phyloP scores from a whole-genome alignment of 2,888 invertebrate genomes.

The Synanthedon vespiformis region DNA sequence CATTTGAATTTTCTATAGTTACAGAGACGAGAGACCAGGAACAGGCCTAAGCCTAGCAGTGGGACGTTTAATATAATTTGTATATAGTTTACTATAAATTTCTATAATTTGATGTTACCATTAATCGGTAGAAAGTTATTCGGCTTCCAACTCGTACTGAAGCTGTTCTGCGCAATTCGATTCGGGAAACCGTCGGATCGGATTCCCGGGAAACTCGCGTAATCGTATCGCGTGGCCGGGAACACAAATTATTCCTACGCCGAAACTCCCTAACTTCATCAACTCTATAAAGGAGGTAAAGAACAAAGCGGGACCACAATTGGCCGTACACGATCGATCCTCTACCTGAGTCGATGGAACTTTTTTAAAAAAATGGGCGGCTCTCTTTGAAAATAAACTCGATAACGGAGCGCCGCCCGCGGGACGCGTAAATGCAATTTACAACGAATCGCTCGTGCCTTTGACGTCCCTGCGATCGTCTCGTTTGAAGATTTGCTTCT shows the following conservation, averaged over 20 bases:
- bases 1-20: too few species aligned
- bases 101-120: too few species aligned
- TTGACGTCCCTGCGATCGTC: constrained; percentile 46
- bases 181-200: constrained; percentile 44
- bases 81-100: too few species aligned
- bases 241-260: constrained; percentile 64
- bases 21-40: too few species aligned
- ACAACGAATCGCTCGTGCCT: constrained; percentile 60
- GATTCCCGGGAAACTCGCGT: constrained; percentile 52
- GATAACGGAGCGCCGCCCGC: constrained; percentile 54
- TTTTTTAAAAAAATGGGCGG: constrained; percentile 58
- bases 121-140: constrained; percentile 20
- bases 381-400: constrained; percentile 65
- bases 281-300: constrained; percentile 59
- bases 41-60: too few species aligned
- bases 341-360: constrained; percentile 58
- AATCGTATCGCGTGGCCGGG: constrained; percentile 60
- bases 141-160: constrained; percentile 29
- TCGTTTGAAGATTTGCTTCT: constrained; percentile 46
- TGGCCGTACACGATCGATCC: constrained; percentile 38
- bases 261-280: constrained; percentile 66
- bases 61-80: constrained; percentile 24
- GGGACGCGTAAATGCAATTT: constrained; percentile 69
- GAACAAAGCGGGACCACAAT: constrained; percentile 68
- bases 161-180: constrained; percentile 45